Evolutionary conservation across 2,797 vertebrate species (phyloP).

Genomic region (Hoplostethus mediterraneus): DNA sequence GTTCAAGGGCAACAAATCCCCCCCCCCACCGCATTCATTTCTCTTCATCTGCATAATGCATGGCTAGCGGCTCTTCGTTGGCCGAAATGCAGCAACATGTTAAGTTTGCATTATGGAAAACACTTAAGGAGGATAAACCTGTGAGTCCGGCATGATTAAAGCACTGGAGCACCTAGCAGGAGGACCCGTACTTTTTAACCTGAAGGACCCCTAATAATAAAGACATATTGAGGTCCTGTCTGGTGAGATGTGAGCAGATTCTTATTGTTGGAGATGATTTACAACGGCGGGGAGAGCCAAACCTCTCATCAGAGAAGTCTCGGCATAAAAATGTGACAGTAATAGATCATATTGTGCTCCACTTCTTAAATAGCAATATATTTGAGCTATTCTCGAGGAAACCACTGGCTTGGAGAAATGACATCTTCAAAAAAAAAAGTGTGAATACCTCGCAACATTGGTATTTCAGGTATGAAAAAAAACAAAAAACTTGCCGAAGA

Average conservation of each 20-base stretch:
- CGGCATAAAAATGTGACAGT: too few relatives aligned
- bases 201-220: conserved; percentile 32
- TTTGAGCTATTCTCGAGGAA: not conserved
- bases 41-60: conserved; percentile 75
- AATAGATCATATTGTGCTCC: too few relatives aligned
- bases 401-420: too few relatives aligned
- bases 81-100: conserved; percentile 64
- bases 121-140: conserved; percentile 54
- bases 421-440: too few relatives aligned
- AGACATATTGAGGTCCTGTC: conserved; percentile 11
- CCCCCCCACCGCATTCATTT: conserved; percentile 55
- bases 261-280: conserved; percentile 14
- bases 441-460: too few relatives aligned
- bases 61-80: conserved; percentile 57
- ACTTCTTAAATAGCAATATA: not conserved
- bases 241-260: conserved; percentile 3
- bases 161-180: conserved; percentile 32
- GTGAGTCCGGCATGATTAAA: conserved; percentile 51
- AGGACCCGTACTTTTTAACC: conserved; percentile 33
- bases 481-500: conserved; percentile 37
- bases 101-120: conserved; percentile 53
- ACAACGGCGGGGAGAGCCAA: not conserved
- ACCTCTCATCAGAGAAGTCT: not conserved
- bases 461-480: too few relatives aligned
- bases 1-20: conserved; percentile 64